These are phyloP conservation scores for Physocephala rufipes DNA, from an alignment of 2,888 invertebrate genomes.

Conservation along the genomic window DNA sequence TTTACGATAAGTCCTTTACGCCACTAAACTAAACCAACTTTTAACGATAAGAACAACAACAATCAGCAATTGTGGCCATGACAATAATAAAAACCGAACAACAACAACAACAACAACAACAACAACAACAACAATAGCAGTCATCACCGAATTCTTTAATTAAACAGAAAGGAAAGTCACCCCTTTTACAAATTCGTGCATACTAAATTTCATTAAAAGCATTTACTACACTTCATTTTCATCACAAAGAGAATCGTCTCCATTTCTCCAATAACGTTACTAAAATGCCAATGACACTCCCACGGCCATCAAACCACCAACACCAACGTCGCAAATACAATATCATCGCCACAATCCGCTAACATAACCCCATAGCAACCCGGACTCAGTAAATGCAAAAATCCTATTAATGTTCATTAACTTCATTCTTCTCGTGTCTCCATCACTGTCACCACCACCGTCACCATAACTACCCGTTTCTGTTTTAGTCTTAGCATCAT, in stretches of 20 bases:
- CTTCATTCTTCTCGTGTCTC: not conserved
- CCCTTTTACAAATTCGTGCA: slow-evolving; percentile 16
- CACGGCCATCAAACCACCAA: no score
- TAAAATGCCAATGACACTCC: not conserved
- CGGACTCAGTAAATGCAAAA: slow-evolving; percentile 34
- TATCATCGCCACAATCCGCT: not conserved
- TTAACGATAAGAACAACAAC: no score
- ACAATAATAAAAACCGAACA: not conserved
- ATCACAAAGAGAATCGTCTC: no score
- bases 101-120: not conserved
- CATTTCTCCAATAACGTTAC: not conserved
- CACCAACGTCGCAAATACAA: not conserved
- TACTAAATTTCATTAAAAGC: slow-evolving; percentile 31
- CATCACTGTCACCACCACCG: slow-evolving; percentile 14
- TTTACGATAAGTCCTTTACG: no score
- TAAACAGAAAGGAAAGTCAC: slow-evolving; percentile 6
- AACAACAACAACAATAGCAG: not conserved
- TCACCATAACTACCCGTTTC: not conserved
- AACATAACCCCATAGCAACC: slow-evolving; percentile 1
- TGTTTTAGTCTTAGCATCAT: not conserved
- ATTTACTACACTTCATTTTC: not conserved
- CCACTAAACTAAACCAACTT: no score
- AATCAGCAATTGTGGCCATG: not conserved
- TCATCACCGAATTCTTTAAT: slow-evolving; percentile 7
- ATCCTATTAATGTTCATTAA: slow-evolving; percentile 1